A percentile compares a stretch with the other conserved stretches of the same genome.
Evolutionary conservation across 2,888 invertebrate genomes (phyloP).

Genomic region (Pristionchus maxplancki): DNA sequence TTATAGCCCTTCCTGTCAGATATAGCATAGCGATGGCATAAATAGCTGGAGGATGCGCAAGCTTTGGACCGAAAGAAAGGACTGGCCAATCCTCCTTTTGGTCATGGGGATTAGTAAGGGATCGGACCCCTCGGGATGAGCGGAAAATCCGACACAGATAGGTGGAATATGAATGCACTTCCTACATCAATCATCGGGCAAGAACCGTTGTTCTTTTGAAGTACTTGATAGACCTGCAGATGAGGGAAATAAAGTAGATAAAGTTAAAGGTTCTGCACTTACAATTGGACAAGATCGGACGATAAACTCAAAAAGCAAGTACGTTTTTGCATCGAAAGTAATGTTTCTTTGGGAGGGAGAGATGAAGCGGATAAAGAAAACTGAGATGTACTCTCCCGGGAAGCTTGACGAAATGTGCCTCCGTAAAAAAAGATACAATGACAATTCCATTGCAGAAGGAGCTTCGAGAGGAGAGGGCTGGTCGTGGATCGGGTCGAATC

Average conservation of each 20-base stretch:
- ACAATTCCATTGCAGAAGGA: slow-evolving; percentile 57
- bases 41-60: not conserved
- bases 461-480: slow-evolving; percentile 52
- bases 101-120: not conserved
- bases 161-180: not conserved
- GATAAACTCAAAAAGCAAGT: not conserved
- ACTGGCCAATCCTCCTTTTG: not conserved
- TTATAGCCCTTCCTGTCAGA: not conserved
- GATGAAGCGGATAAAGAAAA: no score
- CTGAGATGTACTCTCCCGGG: no score
- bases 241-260: not conserved
- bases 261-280: not conserved
- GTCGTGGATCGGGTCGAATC: slow-evolving; percentile 26
- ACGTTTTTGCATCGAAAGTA: no score
- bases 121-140: not conserved
- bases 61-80: not conserved
- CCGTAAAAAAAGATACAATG: no score
- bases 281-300: not conserved
- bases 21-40: not conserved
- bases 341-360: no score
- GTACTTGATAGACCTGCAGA: not conserved
- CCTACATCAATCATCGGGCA: slow-evolving; percentile 42
- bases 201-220: not conserved
- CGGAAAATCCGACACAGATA: slow-evolving; percentile 25
- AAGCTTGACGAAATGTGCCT: no score